phyloP scores from a whole-genome alignment of 2,888 invertebrate genomes.

The Brenthis hecate region DNA sequence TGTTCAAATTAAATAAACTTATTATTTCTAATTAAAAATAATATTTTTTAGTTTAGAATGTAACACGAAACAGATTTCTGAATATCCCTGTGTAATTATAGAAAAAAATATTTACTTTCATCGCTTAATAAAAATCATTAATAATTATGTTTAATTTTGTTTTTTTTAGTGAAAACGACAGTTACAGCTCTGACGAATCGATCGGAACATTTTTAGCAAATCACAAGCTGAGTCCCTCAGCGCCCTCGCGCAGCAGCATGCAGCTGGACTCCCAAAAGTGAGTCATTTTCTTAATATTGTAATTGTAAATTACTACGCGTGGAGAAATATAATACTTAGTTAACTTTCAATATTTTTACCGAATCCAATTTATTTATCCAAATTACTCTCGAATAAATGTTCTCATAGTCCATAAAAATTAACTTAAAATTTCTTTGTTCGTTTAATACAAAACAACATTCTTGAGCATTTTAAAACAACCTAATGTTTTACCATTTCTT shows the following conservation, averaged over 20 bases:
- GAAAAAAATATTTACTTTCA: background rate
- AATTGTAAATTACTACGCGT: background rate
- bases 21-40: too few relatives aligned
- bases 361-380: too few relatives aligned
- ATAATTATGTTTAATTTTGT: constrained; percentile 11
- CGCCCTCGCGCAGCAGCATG: constrained; percentile 65
- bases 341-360: too few relatives aligned
- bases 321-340: background rate
- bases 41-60: too few relatives aligned
- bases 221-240: constrained; percentile 80
- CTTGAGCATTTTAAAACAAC: too few relatives aligned
- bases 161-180: constrained; percentile 82
- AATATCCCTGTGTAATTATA: too few relatives aligned
- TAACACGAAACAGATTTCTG: too few relatives aligned
- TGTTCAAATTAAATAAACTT: too few relatives aligned
- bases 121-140: background rate
- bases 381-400: too few relatives aligned
- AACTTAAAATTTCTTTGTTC: background rate
- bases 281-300: constrained; percentile 33
- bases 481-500: background rate
- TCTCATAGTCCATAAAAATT: too few relatives aligned
- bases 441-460: background rate
- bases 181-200: constrained; percentile 86
- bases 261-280: constrained; percentile 76
- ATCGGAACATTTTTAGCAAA: constrained; percentile 85